Evolutionary conservation across 2,888 invertebrate genomes (phyloP), one percentile per base, ranked within the genome.

Genomic region (Arrhopalites spinosus): DNA sequence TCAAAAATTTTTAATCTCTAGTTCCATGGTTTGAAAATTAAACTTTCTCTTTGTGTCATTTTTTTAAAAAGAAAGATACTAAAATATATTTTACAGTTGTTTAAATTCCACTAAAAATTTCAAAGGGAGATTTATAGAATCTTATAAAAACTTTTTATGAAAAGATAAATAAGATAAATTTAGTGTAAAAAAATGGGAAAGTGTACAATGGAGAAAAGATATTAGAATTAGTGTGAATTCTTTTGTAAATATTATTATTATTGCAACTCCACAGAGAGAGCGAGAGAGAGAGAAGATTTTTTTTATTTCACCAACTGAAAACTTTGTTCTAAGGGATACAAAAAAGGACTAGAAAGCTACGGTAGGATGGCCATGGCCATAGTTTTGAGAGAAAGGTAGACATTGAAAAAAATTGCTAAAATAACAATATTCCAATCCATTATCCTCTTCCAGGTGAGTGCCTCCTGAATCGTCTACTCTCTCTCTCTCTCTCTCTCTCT

Each of bases 381-480:
- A 3, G 3, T 23, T 61, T 13, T n/a, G n/a, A n/a, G n/a, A 36
- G n/a, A n/a, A 66, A 8, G 36, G 36, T 36, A 66, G 43, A 61
- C 20, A 25, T 13, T 13, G 53, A 30, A 36, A 64, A 36, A 43
- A 67, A 45, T 30, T n/a, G 67, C 15, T 1, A 25, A 20, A 43
- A 45, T 67, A 45, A 67, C 67, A 67, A 67, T 67, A 67, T 67
- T 67, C 67, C 47, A 45, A 67, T 67, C 67, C 67, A 67, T 67
- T 67, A 67, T 45, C 13, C 25, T 13, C 25, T 59, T 59, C 59
- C 25, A 59, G 59, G 59, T 59, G 59, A 59, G 25, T 59, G 59
- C 23, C 25, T 36, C 25, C 25, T 59, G n/a, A 11, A 20, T 8
- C 50, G 36, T 3, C 5, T 36, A 11, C 36, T 36, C 5, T 7